phyloP scores from a whole-genome alignment of 2,888 invertebrate genomes.

The Hoplodrina ambigua region DNA sequence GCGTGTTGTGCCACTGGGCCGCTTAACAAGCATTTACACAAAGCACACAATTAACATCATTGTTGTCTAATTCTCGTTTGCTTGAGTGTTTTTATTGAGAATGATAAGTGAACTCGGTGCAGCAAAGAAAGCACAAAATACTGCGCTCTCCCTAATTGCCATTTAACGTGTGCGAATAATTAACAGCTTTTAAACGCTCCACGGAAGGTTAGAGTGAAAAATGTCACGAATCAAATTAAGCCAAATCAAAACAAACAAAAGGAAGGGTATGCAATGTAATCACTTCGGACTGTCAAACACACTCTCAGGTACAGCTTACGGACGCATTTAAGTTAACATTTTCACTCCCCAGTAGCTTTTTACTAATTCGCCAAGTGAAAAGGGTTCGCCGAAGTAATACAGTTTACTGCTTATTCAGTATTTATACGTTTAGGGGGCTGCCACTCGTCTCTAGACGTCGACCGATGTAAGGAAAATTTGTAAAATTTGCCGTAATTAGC shows the following conservation, averaged over 20 bases:
- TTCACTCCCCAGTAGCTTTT: slow-evolving; percentile 90
- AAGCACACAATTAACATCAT: slow-evolving; percentile 70
- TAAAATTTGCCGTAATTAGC: slow-evolving; percentile 82
- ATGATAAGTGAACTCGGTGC: slow-evolving; percentile 55
- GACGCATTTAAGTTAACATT: slow-evolving; percentile 90
- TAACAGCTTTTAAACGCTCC: slow-evolving; percentile 67
- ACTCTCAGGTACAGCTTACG: slow-evolving; percentile 87
- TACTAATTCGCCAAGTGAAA: slow-evolving; percentile 91
- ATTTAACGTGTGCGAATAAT: slow-evolving; percentile 61
- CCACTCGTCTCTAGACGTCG: slow-evolving; percentile 82
- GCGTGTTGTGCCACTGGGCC: slow-evolving; percentile 70
- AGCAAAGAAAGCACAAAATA: slow-evolving; percentile 52
- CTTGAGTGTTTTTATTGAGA: slow-evolving; percentile 78
- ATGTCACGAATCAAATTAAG: slow-evolving; percentile 88
- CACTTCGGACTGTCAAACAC: slow-evolving; percentile 90
- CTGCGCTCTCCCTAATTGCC: slow-evolving; percentile 45
- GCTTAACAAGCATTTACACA: slow-evolving; percentile 72
- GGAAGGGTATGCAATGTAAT: slow-evolving; percentile 87
- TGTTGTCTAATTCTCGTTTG: slow-evolving; percentile 76
- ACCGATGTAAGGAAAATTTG: slow-evolving; percentile 84
- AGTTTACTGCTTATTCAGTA: slow-evolving; percentile 91
- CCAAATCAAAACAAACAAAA: slow-evolving; percentile 88
- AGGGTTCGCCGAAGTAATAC: slow-evolving; percentile 90
- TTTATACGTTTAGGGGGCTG: slow-evolving; percentile 88
- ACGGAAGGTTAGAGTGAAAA: slow-evolving; percentile 70